phyloP scores from a whole-genome alignment of 23 tunicate species.

The Styela plicata region DNA sequence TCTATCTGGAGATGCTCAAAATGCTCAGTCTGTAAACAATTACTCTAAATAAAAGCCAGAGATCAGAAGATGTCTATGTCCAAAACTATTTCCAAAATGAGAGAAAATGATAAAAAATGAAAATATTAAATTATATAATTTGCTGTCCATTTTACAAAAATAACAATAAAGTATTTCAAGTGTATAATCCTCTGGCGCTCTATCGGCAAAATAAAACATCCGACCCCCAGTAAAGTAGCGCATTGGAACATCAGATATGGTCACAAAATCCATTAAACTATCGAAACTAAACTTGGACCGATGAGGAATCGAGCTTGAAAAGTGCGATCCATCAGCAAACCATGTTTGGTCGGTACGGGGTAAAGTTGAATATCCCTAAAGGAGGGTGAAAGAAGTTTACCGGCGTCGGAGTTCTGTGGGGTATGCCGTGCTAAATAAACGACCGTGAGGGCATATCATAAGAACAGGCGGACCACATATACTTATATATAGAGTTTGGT shows the following conservation, averaged over 20 bases:
- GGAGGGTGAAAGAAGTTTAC: not conserved
- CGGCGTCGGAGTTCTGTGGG: not conserved
- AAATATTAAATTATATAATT: too few species aligned
- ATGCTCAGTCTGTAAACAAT: too few species aligned
- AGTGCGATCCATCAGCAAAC: not conserved
- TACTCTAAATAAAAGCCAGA: too few species aligned
- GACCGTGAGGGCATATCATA: not conserved
- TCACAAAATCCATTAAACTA: too few species aligned
- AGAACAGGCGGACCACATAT: not conserved
- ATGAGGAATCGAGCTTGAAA: not conserved
- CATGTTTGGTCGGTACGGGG: not conserved
- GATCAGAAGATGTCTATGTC: too few species aligned
- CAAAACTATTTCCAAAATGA: too few species aligned
- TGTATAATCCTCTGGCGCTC: conserved; percentile 16
- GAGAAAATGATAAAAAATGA: too few species aligned
- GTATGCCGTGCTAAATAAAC: not conserved
- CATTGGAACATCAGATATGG: not conserved
- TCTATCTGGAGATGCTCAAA: too few species aligned
- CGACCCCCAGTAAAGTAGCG: not conserved
- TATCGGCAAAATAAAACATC: not conserved
- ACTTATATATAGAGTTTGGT: not conserved
- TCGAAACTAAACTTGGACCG: not conserved
- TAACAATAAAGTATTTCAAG: not conserved
- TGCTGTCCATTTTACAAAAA: conserved; percentile 22
- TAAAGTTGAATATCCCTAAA: too few species aligned